Conservation (phyloP, 1,140 invertebrate genomes). For the Drosophila melanica region DNA sequence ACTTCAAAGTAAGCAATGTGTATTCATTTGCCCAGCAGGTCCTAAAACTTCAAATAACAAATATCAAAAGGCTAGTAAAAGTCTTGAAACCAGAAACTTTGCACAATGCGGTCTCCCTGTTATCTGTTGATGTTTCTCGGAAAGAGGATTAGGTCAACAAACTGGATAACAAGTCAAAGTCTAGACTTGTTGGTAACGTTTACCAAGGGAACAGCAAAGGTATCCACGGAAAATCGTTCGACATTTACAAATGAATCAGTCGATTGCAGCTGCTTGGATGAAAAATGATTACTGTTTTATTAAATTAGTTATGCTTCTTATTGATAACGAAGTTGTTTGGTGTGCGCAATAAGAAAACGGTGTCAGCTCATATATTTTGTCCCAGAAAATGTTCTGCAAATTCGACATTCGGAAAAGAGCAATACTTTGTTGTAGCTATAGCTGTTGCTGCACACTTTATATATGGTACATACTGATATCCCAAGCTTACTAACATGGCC, state of each 20-base stretch:
- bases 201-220: not conserved
- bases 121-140: slow-evolving; percentile 33
- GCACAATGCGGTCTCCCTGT: slow-evolving; percentile 26
- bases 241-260: slow-evolving; percentile 56
- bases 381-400: slow-evolving; percentile 8
- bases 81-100: slow-evolving; percentile 24
- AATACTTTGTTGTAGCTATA: slow-evolving; percentile 61
- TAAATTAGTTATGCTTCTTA: slow-evolving; percentile 56
- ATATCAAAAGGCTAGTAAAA: slow-evolving; percentile 36
- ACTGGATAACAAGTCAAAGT: too few species aligned
- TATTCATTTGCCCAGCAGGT: slow-evolving; percentile 1
- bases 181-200: too few species aligned
- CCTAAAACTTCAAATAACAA: slow-evolving; percentile 37
- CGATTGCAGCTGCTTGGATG: slow-evolving; percentile 38
- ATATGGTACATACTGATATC: not conserved
- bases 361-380: slow-evolving; percentile 40
- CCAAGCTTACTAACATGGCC: slow-evolving; percentile 4
- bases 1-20: not conserved
- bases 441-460: not conserved
- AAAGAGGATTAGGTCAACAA: not conserved
- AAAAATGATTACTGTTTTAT: slow-evolving; percentile 53
- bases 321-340: slow-evolving; percentile 26
- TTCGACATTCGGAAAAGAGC: slow-evolving; percentile 50
- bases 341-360: slow-evolving; percentile 24
- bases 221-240: slow-evolving; percentile 64